phyloP scores from a whole-genome alignment of 2,888 invertebrate species.

The Parnassius mnemosyne region DNA sequence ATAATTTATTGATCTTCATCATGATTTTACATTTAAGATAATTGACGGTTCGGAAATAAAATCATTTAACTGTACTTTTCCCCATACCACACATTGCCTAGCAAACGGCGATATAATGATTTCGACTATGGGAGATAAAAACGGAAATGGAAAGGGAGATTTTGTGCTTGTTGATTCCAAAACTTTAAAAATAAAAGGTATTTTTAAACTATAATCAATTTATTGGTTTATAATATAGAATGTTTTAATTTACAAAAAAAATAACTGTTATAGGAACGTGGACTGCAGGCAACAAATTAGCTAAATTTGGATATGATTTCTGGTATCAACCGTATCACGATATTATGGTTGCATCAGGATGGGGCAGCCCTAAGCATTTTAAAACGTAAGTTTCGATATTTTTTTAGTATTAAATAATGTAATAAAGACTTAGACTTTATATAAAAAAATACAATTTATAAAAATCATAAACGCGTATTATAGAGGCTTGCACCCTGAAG shows the following conservation, averaged over 20 bases:
- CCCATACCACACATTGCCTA: conserved; percentile 97
- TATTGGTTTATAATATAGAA: no score
- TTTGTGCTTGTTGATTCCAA: conserved; percentile 93
- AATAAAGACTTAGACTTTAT: not conserved
- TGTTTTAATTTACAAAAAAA: not conserved
- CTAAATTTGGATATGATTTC: conserved; percentile 94
- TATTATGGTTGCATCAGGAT: conserved; percentile 94
- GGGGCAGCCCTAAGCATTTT: conserved; percentile 94
- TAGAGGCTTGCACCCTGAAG: conserved; percentile 80
- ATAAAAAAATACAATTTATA: not conserved
- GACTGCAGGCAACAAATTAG: conserved; percentile 84
- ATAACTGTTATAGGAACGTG: conserved; percentile 82
- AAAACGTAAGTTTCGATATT: conserved; percentile 71
- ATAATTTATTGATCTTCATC: no score
- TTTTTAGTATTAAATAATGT: no score
- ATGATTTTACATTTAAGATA: conserved; percentile 68
- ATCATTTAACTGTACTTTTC: conserved; percentile 87
- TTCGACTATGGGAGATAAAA: conserved; percentile 93
- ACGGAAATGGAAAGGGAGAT: conserved; percentile 92
- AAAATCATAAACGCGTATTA: not conserved
- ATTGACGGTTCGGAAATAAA: conserved; percentile 91
- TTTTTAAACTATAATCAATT: conserved; percentile 24
- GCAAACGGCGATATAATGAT: conserved; percentile 97
- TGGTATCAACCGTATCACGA: conserved; percentile 98
- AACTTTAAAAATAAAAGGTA: conserved; percentile 87